Base-by-base conservation (phyloP, 2,888 invertebrate species). In the Theodoxus fluviatilis region DNA sequence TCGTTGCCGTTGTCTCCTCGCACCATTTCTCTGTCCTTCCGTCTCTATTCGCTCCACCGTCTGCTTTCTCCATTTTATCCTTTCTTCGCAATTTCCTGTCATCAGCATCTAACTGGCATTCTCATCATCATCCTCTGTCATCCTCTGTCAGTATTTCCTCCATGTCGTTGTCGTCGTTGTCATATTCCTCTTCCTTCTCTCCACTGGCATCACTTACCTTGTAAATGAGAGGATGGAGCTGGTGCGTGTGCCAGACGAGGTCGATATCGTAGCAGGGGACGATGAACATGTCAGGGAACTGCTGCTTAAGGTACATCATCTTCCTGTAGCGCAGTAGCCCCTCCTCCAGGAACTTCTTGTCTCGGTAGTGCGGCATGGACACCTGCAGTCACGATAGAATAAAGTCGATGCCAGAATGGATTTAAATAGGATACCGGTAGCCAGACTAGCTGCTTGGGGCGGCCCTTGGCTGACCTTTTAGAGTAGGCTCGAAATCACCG, bases 221-320 rank as follows among this genome's bases (percentile, higher is more conserved):
- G n/a, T n/a, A n/a, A n/a, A n/a, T n/a, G n/a, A n/a, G n/a, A 0
- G 86, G 85, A 68, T 83, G 80, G 25, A 88, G 83, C 80, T 88
- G 88, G 79, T 89, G 89, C 0, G 89, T 82, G 76, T 89, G 89
- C 89, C 89, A 89, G 35, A 88, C 82, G 35, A 89, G 77, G 72
- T 89, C 89, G 71, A 88, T 88, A 76, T 89, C 89, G 77, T 89
- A 89, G 77, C 88, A 88, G 0, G 89, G 89, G 22, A 88, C 88
- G n/a, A 89, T 77, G 74, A 88, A 89, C 70, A 84, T 83, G 43
- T 85, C 83, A 6, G 86, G 83, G 74, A 87, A 81, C 7, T 79
- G 80, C 66, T 82, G 81, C 78, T 88, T 88, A 43, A 89, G 77
- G 68, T 83, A 79, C 28, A 89, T 77, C 75, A 87, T 88, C 75